A percentile compares a stretch with the other conserved stretches of the same genome.
phyloP scores from a whole-genome alignment of 2,888 invertebrate species.

The Poecilobothrus nobilitatus region DNA sequence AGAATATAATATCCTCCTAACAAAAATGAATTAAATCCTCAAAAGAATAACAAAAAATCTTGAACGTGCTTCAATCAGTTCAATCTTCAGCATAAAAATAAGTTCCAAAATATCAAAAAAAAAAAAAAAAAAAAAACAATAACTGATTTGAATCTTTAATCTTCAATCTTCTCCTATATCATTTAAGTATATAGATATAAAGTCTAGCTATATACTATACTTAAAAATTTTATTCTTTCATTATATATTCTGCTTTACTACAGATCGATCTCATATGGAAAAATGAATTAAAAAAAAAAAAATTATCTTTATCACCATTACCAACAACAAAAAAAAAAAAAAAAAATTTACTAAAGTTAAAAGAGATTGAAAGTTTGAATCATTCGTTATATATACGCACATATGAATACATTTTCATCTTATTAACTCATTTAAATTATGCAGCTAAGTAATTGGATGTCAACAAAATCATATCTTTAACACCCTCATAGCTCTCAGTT shows the following conservation, averaged over 20 bases:
- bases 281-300: no score
- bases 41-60: neutral
- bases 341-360: no score
- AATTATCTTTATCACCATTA: no score
- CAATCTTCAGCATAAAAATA: neutral
- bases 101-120: neutral
- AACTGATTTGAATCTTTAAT: neutral
- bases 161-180: neutral
- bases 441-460: slow-evolving; percentile 9
- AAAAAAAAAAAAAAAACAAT: no score
- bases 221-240: no score
- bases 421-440: neutral
- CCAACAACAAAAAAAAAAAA: no score
- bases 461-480: slow-evolving; percentile 9
- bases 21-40: neutral
- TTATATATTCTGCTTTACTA: no score
- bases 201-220: no score
- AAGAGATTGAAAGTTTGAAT: no score
- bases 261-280: no score
- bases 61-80: slow-evolving; percentile 1
- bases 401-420: neutral
- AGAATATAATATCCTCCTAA: neutral
- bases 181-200: neutral
- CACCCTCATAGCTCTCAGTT: neutral
- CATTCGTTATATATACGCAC: no score